A percentile compares a stretch with the other conserved stretches of the same genome.
These are phyloP conservation scores for Vanessa tameamea DNA, from an alignment of 1,140 invertebrate species.

Conservation along the genomic window DNA sequence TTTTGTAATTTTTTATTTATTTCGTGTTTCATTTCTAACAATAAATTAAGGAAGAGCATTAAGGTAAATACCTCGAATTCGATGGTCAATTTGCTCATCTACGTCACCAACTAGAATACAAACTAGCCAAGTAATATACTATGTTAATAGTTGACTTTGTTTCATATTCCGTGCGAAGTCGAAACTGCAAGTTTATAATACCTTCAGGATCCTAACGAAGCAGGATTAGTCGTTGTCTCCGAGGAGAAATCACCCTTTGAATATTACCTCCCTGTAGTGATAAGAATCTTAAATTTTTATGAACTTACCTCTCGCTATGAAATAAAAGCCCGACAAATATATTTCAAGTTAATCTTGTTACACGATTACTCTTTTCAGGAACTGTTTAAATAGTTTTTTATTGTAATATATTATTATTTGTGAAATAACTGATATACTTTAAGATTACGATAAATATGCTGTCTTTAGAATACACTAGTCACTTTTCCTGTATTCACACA, in stretches of 20 bases:
- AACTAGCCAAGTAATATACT: slow-evolving; percentile 14
- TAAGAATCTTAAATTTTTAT: slow-evolving; percentile 38
- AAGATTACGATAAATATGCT: too few species aligned
- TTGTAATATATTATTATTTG: too few species aligned
- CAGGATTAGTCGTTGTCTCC: slow-evolving; percentile 36
- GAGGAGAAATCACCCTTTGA: slow-evolving; percentile 40
- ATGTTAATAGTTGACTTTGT: slow-evolving; percentile 33
- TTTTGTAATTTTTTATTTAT: too few species aligned
- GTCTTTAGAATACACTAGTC: too few species aligned
- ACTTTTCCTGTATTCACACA: too few species aligned
- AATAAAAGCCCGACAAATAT: neutral
- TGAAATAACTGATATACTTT: too few species aligned
- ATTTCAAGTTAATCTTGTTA: neutral
- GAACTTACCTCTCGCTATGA: slow-evolving; percentile 12
- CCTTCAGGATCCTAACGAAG: slow-evolving; percentile 18
- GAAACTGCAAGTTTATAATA: slow-evolving; percentile 33
- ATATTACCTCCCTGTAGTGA: slow-evolving; percentile 37
- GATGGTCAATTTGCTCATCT: too few species aligned
- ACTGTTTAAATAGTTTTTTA: neutral
- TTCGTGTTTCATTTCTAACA: too few species aligned
- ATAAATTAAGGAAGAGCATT: too few species aligned
- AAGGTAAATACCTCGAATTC: too few species aligned
- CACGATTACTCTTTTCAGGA: neutral
- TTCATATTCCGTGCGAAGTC: slow-evolving; percentile 31
- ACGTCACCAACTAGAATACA: neutral